Percentiles rank a stretch among this genome's conserved stretches.
These are phyloP conservation scores for Cybosia mesomella DNA, from an alignment of 2,888 invertebrate genomes.

Conservation along the genomic window DNA sequence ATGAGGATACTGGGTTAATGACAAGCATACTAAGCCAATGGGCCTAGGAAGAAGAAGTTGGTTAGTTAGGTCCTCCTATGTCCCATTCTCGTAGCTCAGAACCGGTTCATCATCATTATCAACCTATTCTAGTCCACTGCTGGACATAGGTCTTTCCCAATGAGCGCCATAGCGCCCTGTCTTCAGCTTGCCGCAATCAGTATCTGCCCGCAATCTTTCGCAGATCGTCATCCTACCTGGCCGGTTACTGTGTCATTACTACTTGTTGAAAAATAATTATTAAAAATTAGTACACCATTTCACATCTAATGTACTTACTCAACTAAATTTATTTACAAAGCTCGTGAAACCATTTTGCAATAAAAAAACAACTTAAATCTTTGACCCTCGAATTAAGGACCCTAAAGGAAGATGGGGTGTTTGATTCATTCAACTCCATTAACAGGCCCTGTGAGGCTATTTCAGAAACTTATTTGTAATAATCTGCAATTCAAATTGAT, in stretches of 20 bases:
- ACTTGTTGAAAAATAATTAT: no score
- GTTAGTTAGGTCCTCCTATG: background rate
- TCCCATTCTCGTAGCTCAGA: background rate
- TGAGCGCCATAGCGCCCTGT: no score
- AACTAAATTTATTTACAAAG: background rate
- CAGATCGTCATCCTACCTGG: no score
- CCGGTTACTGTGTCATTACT: no score
- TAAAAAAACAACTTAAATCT: conserved; percentile 21
- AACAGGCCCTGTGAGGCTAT: conserved; percentile 60
- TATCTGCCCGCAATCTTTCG: no score
- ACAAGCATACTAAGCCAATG: no score
- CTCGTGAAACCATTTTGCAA: conserved; percentile 5
- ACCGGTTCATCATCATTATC: no score
- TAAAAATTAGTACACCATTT: background rate
- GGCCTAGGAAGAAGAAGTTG: no score
- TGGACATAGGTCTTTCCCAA: no score
- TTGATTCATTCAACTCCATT: conserved; percentile 60
- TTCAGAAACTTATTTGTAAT: conserved; percentile 71
- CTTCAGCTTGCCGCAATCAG: no score
- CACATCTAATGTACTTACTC: background rate
- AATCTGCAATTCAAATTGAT: conserved; percentile 75
- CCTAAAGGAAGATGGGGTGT: conserved; percentile 44
- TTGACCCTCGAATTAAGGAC: conserved; percentile 30
- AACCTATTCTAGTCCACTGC: no score
- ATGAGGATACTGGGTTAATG: no score